Evolutionary conservation across 2,113 vertebrate genomes (phyloP).

Genomic region (Odocoileus hemionus): DNA sequence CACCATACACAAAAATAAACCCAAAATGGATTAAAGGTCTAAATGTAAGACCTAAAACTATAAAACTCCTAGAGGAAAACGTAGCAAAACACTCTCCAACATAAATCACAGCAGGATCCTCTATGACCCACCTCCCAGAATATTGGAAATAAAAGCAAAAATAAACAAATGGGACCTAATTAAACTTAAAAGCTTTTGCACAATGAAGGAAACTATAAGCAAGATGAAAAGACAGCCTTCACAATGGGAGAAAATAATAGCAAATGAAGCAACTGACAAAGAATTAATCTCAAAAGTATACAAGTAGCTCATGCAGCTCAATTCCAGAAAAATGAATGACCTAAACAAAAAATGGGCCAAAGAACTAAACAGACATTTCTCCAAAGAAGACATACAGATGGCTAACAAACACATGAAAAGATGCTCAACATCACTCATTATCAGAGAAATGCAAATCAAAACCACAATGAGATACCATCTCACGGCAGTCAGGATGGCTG

Average conservation of each 20-base stretch:
- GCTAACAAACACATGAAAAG: not conserved
- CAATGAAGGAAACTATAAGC: not conserved
- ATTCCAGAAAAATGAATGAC: not conserved
- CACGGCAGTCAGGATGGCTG: fast-evolving
- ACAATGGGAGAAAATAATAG: not conserved
- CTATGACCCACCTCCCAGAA: not conserved
- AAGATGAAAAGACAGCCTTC: not conserved
- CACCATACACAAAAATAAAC: not conserved
- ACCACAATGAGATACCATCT: not conserved
- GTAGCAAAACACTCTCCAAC: not conserved
- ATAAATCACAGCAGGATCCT: not conserved
- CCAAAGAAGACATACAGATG: not conserved
- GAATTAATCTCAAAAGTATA: not conserved
- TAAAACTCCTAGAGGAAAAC: not conserved
- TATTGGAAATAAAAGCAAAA: not conserved
- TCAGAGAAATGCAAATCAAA: not conserved
- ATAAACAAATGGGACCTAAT: not conserved
- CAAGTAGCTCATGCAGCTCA: not conserved
- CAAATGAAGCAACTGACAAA: not conserved
- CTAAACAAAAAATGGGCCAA: not conserved
- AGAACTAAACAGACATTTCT: not conserved
- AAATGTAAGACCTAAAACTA: not conserved
- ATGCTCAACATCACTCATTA: not conserved
- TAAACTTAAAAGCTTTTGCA: not conserved
- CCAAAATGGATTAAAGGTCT: not conserved